Base-by-base conservation (phyloP, 1,140 invertebrate species). In the Philopotamus ludificatus region DNA sequence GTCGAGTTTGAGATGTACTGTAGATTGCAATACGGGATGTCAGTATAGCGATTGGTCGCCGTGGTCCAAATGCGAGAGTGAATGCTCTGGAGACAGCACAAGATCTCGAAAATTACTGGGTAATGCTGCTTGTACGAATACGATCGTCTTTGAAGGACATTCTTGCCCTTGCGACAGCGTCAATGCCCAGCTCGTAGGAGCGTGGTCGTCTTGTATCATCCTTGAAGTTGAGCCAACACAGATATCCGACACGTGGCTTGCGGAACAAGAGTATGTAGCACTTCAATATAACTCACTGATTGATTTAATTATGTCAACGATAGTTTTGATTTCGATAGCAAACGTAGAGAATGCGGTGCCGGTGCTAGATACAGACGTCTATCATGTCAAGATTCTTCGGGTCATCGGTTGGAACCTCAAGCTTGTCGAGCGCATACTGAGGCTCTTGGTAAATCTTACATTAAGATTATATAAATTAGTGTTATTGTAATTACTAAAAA, bases 11-110 rank as follows among this genome's bases (percentile, higher is more conserved):
- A 28, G 65, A 18, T 70, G 68, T 39, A 59, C 68, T 77, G 72
- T 76, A 81, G 75, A 57, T 68, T 72, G 69, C 82, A 75, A 57
- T 72, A 74, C 76, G 39, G 71, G 74, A 44, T 82, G 81, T 74
- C 65, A 72, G 21, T 57, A 79, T 22, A 79, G 79, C 53, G 80
- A 83, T 66, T 84, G 82, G 81, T 73, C 77, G 0, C 73, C 75
- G 1, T 88, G 87, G 83, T 78, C 83, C 1, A 76, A 79, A 21
- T 86, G 81, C 55, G 77, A 79, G 1, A 74, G 77, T 44, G 75
- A 77, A 7, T 84, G 83, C 70, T 61, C 66, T 7, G 73, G 73
- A n/a, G 49, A 71, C 25, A 68, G 72, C 26, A 71, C 71, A 1
- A 71, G 68, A 45, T 70, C 65, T 50, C 60, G 68, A 47, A 70